Conservation (phyloP, 2,797 vertebrate species). For the Buceros bicornis region DNA sequence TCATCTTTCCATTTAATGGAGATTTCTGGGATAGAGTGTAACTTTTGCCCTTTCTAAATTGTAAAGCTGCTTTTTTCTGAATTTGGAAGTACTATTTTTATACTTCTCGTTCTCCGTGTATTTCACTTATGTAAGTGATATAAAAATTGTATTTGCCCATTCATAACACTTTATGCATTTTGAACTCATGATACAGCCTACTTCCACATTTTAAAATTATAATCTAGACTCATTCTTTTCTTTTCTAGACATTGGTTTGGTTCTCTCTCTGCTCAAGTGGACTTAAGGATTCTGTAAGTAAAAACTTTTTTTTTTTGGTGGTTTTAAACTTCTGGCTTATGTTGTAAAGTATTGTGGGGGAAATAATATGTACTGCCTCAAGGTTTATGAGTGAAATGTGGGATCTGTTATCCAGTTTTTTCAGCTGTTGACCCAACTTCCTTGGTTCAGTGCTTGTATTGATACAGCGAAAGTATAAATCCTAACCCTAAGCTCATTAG, state of each 20-base stretch:
- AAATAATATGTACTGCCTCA: not conserved
- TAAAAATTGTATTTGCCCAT: not conserved
- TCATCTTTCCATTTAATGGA: not conserved
- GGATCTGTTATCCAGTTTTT: not conserved
- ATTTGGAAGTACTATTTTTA: not conserved
- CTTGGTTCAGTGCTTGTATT: not conserved
- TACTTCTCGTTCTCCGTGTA: not conserved
- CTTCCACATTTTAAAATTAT: not conserved
- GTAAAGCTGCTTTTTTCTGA: not conserved
- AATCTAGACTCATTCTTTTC: rapidly evolving
- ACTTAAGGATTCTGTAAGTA: not conserved
- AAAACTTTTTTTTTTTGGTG: not conserved
- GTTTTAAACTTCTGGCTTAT: not conserved
- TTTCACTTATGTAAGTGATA: not conserved
- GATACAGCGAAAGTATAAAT: not conserved
- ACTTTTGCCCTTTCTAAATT: not conserved
- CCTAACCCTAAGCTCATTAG: not conserved
- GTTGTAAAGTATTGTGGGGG: not conserved
- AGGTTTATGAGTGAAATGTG: not conserved
- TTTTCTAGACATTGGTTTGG: not conserved
- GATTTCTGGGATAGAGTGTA: rapidly evolving
- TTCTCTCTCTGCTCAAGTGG: not conserved
- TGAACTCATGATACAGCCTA: rapidly evolving
- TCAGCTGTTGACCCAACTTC: not conserved
- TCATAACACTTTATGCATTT: not conserved